Base-by-base conservation (phyloP, 2,797 vertebrate species). In the Epinephelus coioides region DNA sequence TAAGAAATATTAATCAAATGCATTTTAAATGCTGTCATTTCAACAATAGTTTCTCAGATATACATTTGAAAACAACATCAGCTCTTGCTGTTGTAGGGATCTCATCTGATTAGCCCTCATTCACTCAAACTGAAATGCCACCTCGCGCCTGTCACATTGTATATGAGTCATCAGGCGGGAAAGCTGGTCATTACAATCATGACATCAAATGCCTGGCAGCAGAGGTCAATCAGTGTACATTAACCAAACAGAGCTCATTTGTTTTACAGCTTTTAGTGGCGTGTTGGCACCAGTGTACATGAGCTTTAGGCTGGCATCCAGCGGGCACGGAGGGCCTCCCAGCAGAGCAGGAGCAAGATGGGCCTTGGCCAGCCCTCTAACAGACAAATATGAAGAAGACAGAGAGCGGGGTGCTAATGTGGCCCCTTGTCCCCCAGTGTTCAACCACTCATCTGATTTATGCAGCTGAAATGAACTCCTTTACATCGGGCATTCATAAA, bases 221-320 rank as follows among this genome's bases (percentile, higher is more conserved):
- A 62, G 90, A 88, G 92, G 92, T 94, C 93, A 92, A 92, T 93
- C 91, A 90, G 79, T 83, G 86, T 86, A 79, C 93, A 93, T 93
- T 93, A 94, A 93, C 88, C 94, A 91, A 92, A 93, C 93, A 87
- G 82, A 86, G 87, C 91, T 88, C 89, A 86, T 95, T 94, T 94
- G 94, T 95, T 94, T 92, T 91, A 91, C 88, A 93, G 94, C 95
- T 91, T 90, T 93, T 93, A 91, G 88, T 87, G 92, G 87, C 67
- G 59, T 76, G 89, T 89, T 95, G 95, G 94, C 94, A 91, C 85
- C 46, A 2, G 78, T 15, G 14, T 69, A 88, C 87, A 83, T 19
- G 59, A 84, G 88, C 83, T 89, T 87, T 93, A 92, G 93, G 94
- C 92, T 84, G 81, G 73, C 87, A 90, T 95, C 94, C 94, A 94